A percentile compares a stretch with the other conserved stretches of the same genome.
phyloP scores from a whole-genome alignment of 1,140 invertebrate genomes.

The Orius insidiosus region DNA sequence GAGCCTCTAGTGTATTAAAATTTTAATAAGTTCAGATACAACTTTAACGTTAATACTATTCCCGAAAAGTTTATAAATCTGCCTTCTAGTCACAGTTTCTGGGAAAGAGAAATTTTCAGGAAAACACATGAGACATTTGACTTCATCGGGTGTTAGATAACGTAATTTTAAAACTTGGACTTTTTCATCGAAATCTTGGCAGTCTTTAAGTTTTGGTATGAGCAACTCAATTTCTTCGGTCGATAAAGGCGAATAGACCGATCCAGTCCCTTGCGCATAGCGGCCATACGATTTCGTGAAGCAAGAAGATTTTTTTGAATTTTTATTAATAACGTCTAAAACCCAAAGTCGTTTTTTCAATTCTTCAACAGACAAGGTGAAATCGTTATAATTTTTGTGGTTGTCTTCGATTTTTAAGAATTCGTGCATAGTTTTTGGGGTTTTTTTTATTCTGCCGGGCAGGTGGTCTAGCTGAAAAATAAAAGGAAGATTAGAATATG shows the following conservation, averaged over 20 bases:
- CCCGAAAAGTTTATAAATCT: conserved; percentile 64
- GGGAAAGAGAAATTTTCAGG: conserved; percentile 62
- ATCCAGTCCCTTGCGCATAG: conserved; percentile 84
- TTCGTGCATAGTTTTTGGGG: conserved; percentile 13
- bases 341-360: conserved; percentile 47
- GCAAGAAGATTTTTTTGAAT: conserved; percentile 63
- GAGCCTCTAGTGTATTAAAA: background rate
- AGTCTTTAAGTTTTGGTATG: conserved; percentile 25
- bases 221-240: conserved; percentile 22
- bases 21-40: conserved; percentile 32
- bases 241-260: conserved; percentile 30
- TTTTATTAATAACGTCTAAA: conserved; percentile 61
- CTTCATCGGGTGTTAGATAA: conserved; percentile 79
- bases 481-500: no score
- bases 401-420: conserved; percentile 37
- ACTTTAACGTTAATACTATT: conserved; percentile 86
- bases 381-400: conserved; percentile 26
- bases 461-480: no score
- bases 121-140: conserved; percentile 75
- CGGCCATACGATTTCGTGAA: conserved; percentile 87
- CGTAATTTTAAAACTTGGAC: conserved; percentile 49
- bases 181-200: conserved; percentile 28
- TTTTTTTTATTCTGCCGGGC: background rate
- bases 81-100: conserved; percentile 40
- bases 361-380: conserved; percentile 43